Evolutionary conservation across 2,113 vertebrate genomes (phyloP).

Genomic region (Gopherus evgoodei): DNA sequence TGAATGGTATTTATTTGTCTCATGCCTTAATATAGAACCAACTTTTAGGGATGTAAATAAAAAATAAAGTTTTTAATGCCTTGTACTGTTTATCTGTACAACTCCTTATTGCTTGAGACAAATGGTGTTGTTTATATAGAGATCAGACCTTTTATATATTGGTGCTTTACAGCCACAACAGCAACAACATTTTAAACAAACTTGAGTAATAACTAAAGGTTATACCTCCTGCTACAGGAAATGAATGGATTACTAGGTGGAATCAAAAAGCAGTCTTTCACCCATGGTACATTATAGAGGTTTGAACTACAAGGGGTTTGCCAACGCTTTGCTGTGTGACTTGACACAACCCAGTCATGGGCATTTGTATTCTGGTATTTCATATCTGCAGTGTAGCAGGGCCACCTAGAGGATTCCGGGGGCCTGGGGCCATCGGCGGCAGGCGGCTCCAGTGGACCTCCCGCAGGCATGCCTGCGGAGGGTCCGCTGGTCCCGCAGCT

Average conservation of each 20-base stretch:
- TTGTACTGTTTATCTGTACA: slow-evolving; percentile 44
- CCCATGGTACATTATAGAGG: not conserved
- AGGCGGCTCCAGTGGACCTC: too few relatives aligned
- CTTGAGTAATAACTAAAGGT: slow-evolving; percentile 26
- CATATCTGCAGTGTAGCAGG: not conserved
- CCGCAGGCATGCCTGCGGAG: too few relatives aligned
- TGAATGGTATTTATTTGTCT: slow-evolving; percentile 3
- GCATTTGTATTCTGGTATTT: not conserved
- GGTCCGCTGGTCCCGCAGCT: too few relatives aligned
- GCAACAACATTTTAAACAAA: slow-evolving; percentile 11
- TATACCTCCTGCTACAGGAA: not conserved
- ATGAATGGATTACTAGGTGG: not conserved
- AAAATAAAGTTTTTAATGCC: slow-evolving; percentile 14
- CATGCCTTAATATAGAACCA: not conserved
- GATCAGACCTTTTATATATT: slow-evolving; percentile 35
- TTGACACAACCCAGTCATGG: not conserved
- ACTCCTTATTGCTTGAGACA: slow-evolving; percentile 32
- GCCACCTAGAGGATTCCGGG: too few relatives aligned
- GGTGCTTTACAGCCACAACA: slow-evolving; percentile 37
- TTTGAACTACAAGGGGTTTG: not conserved
- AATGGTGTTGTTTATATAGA: not conserved
- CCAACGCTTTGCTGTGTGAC: not conserved
- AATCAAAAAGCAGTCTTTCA: not conserved
- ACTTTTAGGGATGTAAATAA: not conserved
- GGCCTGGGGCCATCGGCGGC: too few relatives aligned